Conservation (phyloP, 2,113 vertebrate genomes). For the Oncorhynchus clarkii region DNA sequence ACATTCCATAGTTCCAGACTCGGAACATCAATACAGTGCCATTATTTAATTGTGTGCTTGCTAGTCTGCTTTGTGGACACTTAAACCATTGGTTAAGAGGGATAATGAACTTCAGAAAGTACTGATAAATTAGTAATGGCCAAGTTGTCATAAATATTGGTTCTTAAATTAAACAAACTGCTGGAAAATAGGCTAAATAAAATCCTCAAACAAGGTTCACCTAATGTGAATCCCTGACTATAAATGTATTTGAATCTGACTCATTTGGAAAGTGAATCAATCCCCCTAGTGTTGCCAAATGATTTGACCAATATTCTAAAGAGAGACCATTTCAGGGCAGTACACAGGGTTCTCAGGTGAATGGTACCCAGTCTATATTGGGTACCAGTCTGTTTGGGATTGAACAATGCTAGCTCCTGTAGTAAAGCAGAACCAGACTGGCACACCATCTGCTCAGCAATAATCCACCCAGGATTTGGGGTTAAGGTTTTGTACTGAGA, state of each 20-base stretch:
- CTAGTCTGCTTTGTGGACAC: background rate
- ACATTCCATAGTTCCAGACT: slow-evolving; percentile 39
- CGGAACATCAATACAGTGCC: slow-evolving; percentile 26
- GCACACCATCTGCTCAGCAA: too few species aligned
- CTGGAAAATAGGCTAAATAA: too few species aligned
- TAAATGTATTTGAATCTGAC: background rate
- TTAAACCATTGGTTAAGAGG: background rate
- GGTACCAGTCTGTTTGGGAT: background rate
- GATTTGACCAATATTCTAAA: background rate
- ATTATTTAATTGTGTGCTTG: slow-evolving; percentile 22
- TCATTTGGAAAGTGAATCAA: background rate
- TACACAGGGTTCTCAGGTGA: background rate
- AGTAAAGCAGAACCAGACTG: too few species aligned
- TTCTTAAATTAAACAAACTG: too few species aligned
- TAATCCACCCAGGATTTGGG: background rate
- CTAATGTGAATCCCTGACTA: background rate
- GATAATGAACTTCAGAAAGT: background rate
- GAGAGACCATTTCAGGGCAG: background rate
- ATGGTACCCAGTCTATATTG: background rate
- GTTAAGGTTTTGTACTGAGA: background rate
- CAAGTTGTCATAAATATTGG: too few species aligned
- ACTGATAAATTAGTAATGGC: too few species aligned
- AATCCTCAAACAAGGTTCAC: background rate
- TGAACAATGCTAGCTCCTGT: background rate
- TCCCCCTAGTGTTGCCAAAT: background rate